Base-by-base conservation (phyloP, 2,888 invertebrate species). In the Iselma pallidipennis region DNA sequence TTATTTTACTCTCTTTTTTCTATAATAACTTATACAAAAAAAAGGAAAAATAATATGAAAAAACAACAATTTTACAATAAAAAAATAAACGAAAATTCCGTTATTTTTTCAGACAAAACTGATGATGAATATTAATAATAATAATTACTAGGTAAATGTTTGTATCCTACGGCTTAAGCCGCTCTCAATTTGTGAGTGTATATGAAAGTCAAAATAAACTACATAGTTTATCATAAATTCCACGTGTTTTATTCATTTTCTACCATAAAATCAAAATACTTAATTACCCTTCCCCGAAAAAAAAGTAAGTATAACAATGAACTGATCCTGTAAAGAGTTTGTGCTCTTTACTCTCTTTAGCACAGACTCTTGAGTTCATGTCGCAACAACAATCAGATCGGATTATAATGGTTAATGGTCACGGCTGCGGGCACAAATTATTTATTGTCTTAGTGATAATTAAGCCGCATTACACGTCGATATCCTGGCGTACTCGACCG, bases 161-260 rank as follows among this genome's bases (percentile, higher is more conserved):
- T 82, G 82, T 82, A 82, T 82, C 82, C 82, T 82, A 81, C 81
- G 82, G 82, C 82, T 81, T 80, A 76, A 75, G 82, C 81, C 81
- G 80, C 81, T 82, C 82, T 82, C 82, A 82, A 80, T 81, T 82
- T 82, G 82, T 82, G 82, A 82, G 82, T 82, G 82, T 82, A 82
- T 82, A 82, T 82, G 82, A 82, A 82, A 82, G 82, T 82, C 82
- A 82, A 82, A 64, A 82, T 82, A 82, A 82, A 82, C 82, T 82
- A 81, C 81, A 82, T 82, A 82, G 82, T 82, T 82, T 82, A 82
- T 82, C 82, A 82, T 82, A 82, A 73, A 71, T 49, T 23, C 51
- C 7, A 12, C 29, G 53, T 49, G 19, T 68, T 64, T 64, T 57
- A 59, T 59, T 59, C 28, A 4, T 37, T 21, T 10, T 2, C 5